A percentile compares a stretch with the other conserved stretches of the same genome.
Conservation (phyloP, 1,140 invertebrate species). For the Temnothorax longispinosus region DNA sequence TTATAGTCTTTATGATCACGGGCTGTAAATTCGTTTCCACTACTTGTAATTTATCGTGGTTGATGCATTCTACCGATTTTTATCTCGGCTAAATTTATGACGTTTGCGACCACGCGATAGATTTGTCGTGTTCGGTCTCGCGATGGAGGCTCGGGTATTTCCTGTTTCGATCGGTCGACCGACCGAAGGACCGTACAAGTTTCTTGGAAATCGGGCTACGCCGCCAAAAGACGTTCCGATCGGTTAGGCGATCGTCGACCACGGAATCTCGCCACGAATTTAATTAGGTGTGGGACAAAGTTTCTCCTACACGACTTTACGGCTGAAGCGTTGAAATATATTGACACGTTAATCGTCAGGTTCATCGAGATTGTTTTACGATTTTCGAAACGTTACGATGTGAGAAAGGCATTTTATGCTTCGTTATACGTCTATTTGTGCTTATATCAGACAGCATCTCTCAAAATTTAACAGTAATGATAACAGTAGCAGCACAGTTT, state of each 20-base stretch:
- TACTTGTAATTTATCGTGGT: slow-evolving; percentile 35
- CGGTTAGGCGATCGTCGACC: slow-evolving; percentile 22
- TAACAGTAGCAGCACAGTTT: neutral
- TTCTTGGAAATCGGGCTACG: slow-evolving; percentile 18
- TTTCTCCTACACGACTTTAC: slow-evolving; percentile 36
- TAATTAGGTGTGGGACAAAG: slow-evolving; percentile 57
- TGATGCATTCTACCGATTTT: slow-evolving; percentile 41
- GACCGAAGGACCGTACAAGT: neutral
- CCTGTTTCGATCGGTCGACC: slow-evolving; percentile 42
- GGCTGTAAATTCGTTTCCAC: slow-evolving; percentile 29
- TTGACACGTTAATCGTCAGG: slow-evolving; percentile 30
- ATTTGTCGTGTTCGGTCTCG: slow-evolving; percentile 53
- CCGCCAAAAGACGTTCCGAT: slow-evolving; percentile 49
- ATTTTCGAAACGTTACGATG: slow-evolving; percentile 20
- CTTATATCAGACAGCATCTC: neutral
- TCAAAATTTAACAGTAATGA: neutral
- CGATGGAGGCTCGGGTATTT: slow-evolving; percentile 30
- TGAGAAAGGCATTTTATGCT: slow-evolving; percentile 23
- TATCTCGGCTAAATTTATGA: slow-evolving; percentile 56
- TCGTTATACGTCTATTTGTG: neutral
- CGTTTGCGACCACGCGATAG: slow-evolving; percentile 34
- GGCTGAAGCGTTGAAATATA: slow-evolving; percentile 37
- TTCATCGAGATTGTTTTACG: slow-evolving; percentile 7
- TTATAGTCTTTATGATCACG: slow-evolving; percentile 10
- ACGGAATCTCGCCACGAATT: slow-evolving; percentile 46